A percentile compares a stretch with the other conserved stretches of the same genome.
phyloP scores from a whole-genome alignment of 2,113 vertebrate genomes.

The Phalacrocorax aristotelis region DNA sequence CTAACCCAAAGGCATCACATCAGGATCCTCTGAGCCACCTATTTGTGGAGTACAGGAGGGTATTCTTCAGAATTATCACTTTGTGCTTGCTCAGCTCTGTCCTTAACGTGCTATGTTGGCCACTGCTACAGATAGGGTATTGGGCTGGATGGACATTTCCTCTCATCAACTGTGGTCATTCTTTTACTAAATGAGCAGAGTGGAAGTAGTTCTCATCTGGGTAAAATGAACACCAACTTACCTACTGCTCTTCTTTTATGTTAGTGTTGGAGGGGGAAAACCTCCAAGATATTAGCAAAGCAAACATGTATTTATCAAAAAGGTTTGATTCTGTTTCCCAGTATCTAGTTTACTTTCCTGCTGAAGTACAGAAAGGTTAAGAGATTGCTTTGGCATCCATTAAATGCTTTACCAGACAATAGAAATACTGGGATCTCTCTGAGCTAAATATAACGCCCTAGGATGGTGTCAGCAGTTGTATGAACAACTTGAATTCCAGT shows the following conservation, averaged over 20 bases:
- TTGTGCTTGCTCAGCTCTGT: neutral
- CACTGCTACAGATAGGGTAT: neutral
- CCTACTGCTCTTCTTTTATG: neutral
- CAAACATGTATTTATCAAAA: neutral
- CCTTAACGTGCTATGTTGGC: neutral
- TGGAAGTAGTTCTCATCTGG: neutral
- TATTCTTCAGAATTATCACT: neutral
- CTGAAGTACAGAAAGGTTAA: neutral
- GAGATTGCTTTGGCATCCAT: conserved; percentile 52
- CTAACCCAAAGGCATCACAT: neutral
- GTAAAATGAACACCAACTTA: neutral
- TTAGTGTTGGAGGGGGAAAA: neutral
- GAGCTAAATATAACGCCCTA: neutral
- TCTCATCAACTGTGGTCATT: neutral
- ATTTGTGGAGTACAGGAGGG: neutral
- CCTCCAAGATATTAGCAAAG: neutral
- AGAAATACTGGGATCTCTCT: neutral
- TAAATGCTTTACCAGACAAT: conserved; percentile 36
- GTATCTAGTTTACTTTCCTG: conserved; percentile 14
- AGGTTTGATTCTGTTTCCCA: neutral
- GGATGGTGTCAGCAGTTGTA: neutral
- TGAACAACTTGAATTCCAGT: neutral
- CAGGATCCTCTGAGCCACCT: neutral
- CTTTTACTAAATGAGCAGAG: neutral
- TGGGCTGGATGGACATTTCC: neutral